phyloP scores from a whole-genome alignment of 2,888 invertebrate genomes.

The Pammene aurita region DNA sequence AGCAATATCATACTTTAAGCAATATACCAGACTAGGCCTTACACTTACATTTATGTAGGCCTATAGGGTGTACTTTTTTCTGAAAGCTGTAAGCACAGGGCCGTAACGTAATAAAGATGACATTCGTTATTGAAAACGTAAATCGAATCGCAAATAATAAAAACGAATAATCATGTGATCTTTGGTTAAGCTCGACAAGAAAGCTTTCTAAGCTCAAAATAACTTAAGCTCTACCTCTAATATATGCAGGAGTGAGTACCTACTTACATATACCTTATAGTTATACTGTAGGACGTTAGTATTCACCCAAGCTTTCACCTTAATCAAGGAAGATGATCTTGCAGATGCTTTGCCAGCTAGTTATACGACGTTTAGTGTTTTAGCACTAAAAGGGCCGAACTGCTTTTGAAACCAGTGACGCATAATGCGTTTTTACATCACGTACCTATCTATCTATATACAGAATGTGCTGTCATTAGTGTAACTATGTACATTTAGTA shows the following conservation, averaged over 20 bases:
- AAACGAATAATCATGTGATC: too few relatives aligned
- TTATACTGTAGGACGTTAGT: conserved; percentile 16
- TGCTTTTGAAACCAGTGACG: not conserved
- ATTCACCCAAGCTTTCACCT: conserved; percentile 56
- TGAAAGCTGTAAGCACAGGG: too few relatives aligned
- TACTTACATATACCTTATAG: too few relatives aligned
- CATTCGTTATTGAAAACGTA: too few relatives aligned
- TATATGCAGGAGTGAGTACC: conserved; percentile 8
- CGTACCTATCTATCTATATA: not conserved
- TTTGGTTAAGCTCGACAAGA: not conserved
- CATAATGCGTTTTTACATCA: not conserved
- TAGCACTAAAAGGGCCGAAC: not conserved
- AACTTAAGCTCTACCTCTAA: not conserved
- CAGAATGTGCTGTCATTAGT: not conserved
- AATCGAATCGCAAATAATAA: too few relatives aligned
- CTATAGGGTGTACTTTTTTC: too few relatives aligned
- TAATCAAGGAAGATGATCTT: conserved; percentile 49
- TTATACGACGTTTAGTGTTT: not conserved
- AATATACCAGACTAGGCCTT: too few relatives aligned
- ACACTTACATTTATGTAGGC: too few relatives aligned
- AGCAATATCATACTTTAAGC: too few relatives aligned
- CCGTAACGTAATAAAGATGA: too few relatives aligned
- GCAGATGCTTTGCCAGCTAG: conserved; percentile 18
- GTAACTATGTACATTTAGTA: conserved; percentile 3
- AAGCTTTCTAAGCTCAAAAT: conserved; percentile 6